Evolutionary conservation across 1,140 invertebrate genomes (phyloP), one percentile per base, ranked within the genome.

Genomic region (Samia ricini): DNA sequence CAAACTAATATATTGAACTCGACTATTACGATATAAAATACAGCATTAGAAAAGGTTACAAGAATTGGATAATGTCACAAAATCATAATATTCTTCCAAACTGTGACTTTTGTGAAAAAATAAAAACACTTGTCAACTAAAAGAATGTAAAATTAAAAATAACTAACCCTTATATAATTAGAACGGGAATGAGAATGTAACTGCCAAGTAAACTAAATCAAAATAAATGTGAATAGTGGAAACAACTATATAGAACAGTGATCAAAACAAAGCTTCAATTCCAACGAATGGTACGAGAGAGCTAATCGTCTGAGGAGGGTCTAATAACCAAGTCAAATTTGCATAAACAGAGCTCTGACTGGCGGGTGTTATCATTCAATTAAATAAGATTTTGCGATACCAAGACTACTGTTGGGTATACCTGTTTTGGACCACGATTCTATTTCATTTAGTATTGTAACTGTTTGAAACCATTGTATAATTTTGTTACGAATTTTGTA

Each of bases 361-460:
- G 83, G 81, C 76, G 84, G 84, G 74, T 87, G 79, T 89, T 87
- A 89, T 89, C 81, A 83, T 89, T 89, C 81, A 89, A 87, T 89
- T 87, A 88, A 81, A 87, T 85, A 81, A 85, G 83, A 83, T 83
- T 83, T 85, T 73, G 78, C 68, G 72, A 79, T 81, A 79, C 72
- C 64, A 67, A 77, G 68, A 77, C 26, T 57, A 20, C 56, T 24
- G n/a, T n/a, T n/a, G 56, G 33, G 69, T 74, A 78, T 77, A 85
- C 81, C 79, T 70, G 61, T 64, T 71, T 69, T 26, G 66, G 22
- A 63, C 52, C 48, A 65, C 66, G 59, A 55, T 33, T 50, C 42
- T 63, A 61, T 61, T 68, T 52, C 48, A 15, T 12, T 60, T 60
- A 54, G 21, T 59, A 36, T 20, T 29, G 54, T 36, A 4, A 10